These are phyloP conservation scores for Cyrtorhinus lividipennis DNA, from an alignment of 1,140 invertebrate genomes.

Conservation along the genomic window DNA sequence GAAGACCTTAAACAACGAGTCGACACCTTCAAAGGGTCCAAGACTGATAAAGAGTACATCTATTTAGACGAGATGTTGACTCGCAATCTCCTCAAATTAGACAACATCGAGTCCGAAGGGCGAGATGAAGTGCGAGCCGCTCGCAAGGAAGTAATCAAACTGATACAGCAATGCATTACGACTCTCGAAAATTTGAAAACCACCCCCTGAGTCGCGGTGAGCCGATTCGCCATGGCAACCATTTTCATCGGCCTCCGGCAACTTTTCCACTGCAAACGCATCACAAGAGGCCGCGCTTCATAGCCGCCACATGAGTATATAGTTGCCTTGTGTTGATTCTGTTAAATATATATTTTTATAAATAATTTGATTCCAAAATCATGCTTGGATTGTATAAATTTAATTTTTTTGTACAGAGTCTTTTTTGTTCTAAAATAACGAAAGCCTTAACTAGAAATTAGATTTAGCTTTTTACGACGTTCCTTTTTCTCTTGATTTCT, in stretches of 20 bases:
- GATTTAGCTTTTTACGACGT: neutral
- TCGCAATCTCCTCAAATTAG: conserved; percentile 74
- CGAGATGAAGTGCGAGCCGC: conserved; percentile 73
- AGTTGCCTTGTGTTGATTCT: neutral
- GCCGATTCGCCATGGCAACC: too few species aligned
- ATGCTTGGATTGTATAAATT: conserved; percentile 1
- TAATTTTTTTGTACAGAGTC: neutral
- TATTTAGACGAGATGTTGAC: conserved; percentile 92
- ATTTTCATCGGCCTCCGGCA: neutral
- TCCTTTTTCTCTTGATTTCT: too few species aligned
- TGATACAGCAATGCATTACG: conserved; percentile 72
- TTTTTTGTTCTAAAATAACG: neutral
- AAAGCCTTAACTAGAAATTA: neutral
- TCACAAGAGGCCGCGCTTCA: neutral
- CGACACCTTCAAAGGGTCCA: conserved; percentile 31
- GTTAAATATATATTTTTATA: conserved; percentile 3
- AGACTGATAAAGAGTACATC: conserved; percentile 69
- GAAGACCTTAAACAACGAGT: conserved; percentile 59
- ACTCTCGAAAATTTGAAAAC: conserved; percentile 66
- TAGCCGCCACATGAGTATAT: neutral
- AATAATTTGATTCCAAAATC: neutral
- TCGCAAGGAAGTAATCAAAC: conserved; percentile 72
- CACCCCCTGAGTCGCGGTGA: too few species aligned
- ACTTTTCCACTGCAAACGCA: neutral
- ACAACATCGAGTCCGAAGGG: conserved; percentile 81